Evolutionary conservation across 2,888 invertebrate species (phyloP), one percentile per base, ranked within the genome.

Genomic region (Tetrapedia diversipes): DNA sequence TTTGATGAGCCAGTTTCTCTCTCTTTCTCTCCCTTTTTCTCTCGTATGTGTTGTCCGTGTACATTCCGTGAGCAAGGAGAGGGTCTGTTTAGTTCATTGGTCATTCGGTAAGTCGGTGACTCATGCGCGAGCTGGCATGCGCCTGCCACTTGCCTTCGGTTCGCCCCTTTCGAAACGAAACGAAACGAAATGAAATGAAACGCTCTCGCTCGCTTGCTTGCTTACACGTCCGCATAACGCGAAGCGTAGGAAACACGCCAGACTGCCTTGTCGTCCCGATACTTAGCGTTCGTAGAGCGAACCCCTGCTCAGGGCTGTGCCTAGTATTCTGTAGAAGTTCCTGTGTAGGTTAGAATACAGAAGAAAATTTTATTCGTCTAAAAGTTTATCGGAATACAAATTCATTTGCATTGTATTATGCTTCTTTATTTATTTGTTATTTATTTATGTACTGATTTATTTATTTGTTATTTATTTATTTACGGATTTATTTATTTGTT

Each of bases 91-190:
- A 83, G 85, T 86, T 88, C 85, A 88, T 87, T 88, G 89, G 89
- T 90, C 89, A 88, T 88, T 89, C 86, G 86, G 83, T 82, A 81
- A 87, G 87, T 86, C 86, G 83, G 86, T 89, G 88, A 90, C 81
- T 89, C 89, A 89, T 81, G 80, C 74, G 75, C 80, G 64, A 79
- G 79, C 39, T 29, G 59, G 59, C 51, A 85, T 85, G 88, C 83
- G 83, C 84, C 84, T 82, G 80, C 75, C 67, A 70, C 66, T 43
- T 45, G n/a, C 43, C 65, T 45, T 43, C 22, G 57, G 65, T 65
- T 82, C 82, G 85, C 83, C 86, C 86, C 85, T 84, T 86, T 84
- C 84, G 59, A 82, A 66, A 82, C 83, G 82, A 81, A 71, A 84
- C 87, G 83, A n/a, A n/a, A n/a, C n/a, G n/a, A n/a, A n/a, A n/a